Evolutionary conservation across 2,888 invertebrate genomes (phyloP).

Genomic region (Apotomis capreana): DNA sequence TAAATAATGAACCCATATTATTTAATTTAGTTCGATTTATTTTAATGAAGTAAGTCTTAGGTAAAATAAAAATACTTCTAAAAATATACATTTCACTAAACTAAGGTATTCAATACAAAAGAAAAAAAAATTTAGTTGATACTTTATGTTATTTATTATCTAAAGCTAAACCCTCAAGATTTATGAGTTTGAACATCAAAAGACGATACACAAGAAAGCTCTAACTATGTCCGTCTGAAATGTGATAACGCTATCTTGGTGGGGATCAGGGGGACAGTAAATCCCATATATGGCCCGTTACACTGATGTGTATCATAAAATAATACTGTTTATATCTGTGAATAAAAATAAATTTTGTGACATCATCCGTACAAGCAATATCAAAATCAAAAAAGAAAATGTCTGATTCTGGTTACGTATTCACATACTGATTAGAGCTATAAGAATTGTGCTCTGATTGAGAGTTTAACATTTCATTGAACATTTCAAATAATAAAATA

Average conservation of each 20-base stretch:
- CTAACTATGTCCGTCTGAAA: conserved; percentile 32
- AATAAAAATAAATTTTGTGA: background rate
- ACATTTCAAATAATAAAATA: too few relatives aligned
- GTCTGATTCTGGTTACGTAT: too few relatives aligned
- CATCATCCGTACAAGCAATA: background rate
- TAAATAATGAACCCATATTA: too few relatives aligned
- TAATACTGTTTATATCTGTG: conserved; percentile 18
- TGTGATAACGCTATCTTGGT: conserved; percentile 37
- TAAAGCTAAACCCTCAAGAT: conserved; percentile 9
- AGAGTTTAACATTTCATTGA: too few relatives aligned
- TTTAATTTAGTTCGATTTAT: too few relatives aligned
- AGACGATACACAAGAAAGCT: conserved; percentile 27
- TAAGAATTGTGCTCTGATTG: too few relatives aligned
- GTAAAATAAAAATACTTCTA: too few relatives aligned
- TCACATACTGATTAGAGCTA: too few relatives aligned
- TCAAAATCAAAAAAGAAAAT: too few relatives aligned
- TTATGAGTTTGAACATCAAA: conserved; percentile 35
- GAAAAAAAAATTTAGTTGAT: background rate
- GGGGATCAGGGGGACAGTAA: conserved; percentile 29
- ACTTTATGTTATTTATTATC: conserved; percentile 24
- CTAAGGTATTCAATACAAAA: too few relatives aligned
- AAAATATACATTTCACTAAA: too few relatives aligned
- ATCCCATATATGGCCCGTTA: conserved; percentile 26
- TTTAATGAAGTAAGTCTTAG: too few relatives aligned
- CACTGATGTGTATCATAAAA: conserved; percentile 31